phyloP scores from a whole-genome alignment of 2,888 invertebrate genomes.

The Agrochola litura region DNA sequence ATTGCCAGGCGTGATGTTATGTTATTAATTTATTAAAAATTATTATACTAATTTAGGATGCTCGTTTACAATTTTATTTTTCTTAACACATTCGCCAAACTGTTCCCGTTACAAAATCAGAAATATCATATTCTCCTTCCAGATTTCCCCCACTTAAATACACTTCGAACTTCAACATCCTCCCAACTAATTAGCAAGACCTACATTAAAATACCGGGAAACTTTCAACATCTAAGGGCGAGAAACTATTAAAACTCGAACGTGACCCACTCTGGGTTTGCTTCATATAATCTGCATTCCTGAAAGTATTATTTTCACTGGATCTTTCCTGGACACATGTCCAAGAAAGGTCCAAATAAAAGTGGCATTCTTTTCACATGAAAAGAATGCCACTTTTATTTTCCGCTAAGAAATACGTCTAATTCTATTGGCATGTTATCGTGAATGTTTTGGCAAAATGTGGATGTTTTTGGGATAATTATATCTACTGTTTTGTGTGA shows the following conservation, averaged over 20 bases:
- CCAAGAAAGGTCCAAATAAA: no score
- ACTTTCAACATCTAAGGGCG: slow-evolving; percentile 66
- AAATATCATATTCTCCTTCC: background rate
- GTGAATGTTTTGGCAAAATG: slow-evolving; percentile 10
- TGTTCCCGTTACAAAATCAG: background rate
- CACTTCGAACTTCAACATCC: slow-evolving; percentile 29
- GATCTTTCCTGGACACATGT: slow-evolving; percentile 32
- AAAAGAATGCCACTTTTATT: slow-evolving; percentile 33
- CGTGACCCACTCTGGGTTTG: slow-evolving; percentile 69
- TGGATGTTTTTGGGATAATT: slow-evolving; percentile 17
- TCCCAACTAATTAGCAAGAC: slow-evolving; percentile 49
- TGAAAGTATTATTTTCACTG: slow-evolving; percentile 60
- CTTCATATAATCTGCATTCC: slow-evolving; percentile 70
- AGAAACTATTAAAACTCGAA: slow-evolving; percentile 78
- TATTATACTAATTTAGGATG: background rate
- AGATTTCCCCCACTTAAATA: background rate
- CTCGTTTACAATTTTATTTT: background rate
- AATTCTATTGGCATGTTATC: slow-evolving; percentile 16
- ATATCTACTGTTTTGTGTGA: slow-evolving; percentile 14
- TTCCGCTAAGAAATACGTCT: slow-evolving; percentile 20
- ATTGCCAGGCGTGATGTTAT: no score
- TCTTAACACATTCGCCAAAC: background rate
- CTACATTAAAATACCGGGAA: slow-evolving; percentile 56
- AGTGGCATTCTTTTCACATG: no score
- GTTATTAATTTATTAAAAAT: no score